Evolutionary conservation across 53 echinoderm and acorn worm genomes (phyloP).

Genomic region (Pentamera pediparva): DNA sequence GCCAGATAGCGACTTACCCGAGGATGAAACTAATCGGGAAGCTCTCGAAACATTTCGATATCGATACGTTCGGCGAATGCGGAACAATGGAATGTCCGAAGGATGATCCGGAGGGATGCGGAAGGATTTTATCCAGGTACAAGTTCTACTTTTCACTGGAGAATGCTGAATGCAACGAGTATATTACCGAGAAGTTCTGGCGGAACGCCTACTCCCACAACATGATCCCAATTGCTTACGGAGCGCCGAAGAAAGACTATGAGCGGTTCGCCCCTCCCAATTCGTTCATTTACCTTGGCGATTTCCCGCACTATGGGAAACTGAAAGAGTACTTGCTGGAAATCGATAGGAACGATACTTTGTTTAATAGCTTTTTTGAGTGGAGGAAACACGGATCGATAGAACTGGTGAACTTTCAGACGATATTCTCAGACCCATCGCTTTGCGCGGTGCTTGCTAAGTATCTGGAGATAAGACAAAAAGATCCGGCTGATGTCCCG

Average conservation of each 20-base stretch:
- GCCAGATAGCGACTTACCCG: conserved; percentile 41
- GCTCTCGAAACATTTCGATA: conserved; percentile 24
- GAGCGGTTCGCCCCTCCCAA: conserved; percentile 59
- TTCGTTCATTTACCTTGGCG: conserved; percentile 61
- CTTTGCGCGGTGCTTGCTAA: conserved; percentile 1
- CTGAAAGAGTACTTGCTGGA: conserved; percentile 33
- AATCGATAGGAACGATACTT: conserved; percentile 38
- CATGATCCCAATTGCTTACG: conserved; percentile 61
- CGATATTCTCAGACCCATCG: conserved; percentile 9
- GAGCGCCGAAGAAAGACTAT: conserved; percentile 51
- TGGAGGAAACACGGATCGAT: conserved; percentile 51
- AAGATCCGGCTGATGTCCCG: neutral
- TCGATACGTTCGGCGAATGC: conserved; percentile 55
- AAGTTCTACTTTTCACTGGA: conserved; percentile 73
- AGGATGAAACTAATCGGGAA: conserved; percentile 40
- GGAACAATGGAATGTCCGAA: conserved; percentile 45
- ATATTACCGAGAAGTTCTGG: conserved; percentile 80
- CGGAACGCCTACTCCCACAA: conserved; percentile 32
- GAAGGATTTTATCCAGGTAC: conserved; percentile 27
- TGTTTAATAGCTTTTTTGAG: conserved; percentile 50
- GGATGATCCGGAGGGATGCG: conserved; percentile 8
- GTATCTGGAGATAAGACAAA: neutral
- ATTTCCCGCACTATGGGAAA: conserved; percentile 23
- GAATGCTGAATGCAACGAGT: conserved; percentile 60
- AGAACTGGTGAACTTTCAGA: conserved; percentile 16